Conservation (phyloP, 2,113 vertebrate species). For the Dunckerocampus dactyliophorus region DNA sequence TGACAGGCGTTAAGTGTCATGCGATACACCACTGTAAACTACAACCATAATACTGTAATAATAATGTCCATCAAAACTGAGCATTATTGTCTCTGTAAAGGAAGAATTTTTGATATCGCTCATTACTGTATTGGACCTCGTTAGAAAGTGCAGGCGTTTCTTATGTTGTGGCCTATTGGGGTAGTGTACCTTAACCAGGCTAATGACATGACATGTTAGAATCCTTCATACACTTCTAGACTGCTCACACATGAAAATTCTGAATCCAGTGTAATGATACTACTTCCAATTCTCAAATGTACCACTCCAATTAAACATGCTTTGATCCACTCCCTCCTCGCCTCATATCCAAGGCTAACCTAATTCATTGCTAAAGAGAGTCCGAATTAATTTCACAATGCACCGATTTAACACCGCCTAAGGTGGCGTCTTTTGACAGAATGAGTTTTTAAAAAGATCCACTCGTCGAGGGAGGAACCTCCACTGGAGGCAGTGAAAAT, state of each 20-base stretch:
- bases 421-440: constrained; percentile 72
- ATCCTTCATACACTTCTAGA: constrained; percentile 41
- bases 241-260: constrained; percentile 63
- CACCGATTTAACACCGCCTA: constrained; percentile 77
- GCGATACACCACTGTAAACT: too few relatives aligned
- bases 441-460: constrained; percentile 75
- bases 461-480: constrained; percentile 73
- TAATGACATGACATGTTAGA: constrained; percentile 46
- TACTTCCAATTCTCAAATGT: constrained; percentile 73
- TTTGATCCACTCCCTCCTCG: constrained; percentile 56
- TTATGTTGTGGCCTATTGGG: constrained; percentile 6
- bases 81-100: too few relatives aligned
- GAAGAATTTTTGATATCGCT: too few relatives aligned
- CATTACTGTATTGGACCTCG: too few relatives aligned
- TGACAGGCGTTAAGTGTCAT: too few relatives aligned
- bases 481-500: constrained; percentile 59
- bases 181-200: constrained; percentile 53
- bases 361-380: constrained; percentile 71
- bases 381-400: constrained; percentile 78
- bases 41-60: too few relatives aligned
- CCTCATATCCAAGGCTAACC: constrained; percentile 71
- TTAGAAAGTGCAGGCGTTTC: too few relatives aligned
- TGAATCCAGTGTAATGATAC: constrained; percentile 60
- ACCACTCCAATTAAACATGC: constrained; percentile 72
- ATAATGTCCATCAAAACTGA: too few relatives aligned